These are phyloP conservation scores for Suillia variegata DNA, from an alignment of 2,888 invertebrate genomes.

Conservation along the genomic window DNA sequence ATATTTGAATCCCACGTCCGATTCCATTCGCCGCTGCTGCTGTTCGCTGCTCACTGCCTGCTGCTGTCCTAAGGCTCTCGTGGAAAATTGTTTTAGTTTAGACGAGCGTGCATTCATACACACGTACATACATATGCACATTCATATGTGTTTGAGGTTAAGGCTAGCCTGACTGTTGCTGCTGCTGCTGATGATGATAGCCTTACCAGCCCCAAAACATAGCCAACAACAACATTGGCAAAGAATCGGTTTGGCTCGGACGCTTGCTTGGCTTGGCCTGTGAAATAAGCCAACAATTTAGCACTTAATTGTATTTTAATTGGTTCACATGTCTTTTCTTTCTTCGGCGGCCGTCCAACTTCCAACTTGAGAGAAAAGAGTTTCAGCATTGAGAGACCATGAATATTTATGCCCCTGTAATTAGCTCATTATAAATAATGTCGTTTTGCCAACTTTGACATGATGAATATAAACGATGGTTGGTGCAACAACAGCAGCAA, in stretches of 20 bases:
- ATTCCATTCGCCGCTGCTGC: background rate
- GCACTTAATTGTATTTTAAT: constrained; percentile 41
- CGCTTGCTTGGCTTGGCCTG: background rate
- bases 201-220: too few relatives aligned
- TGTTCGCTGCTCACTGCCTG: too few relatives aligned
- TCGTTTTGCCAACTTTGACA: constrained; percentile 31
- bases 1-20: background rate
- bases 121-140: too few relatives aligned
- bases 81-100: background rate
- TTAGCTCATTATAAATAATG: constrained; percentile 43
- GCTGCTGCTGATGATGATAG: too few relatives aligned
- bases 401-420: constrained; percentile 27
- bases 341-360: background rate
- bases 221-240: too few relatives aligned
- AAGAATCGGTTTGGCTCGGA: background rate
- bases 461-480: constrained; percentile 23
- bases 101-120: background rate
- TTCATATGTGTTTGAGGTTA: too few relatives aligned
- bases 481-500: background rate
- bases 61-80: background rate
- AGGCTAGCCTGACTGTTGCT: too few relatives aligned
- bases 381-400: background rate
- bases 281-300: constrained; percentile 22
- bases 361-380: background rate
- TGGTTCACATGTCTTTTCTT: constrained; percentile 37